Base-by-base conservation (phyloP, 2,113 vertebrate species). In the Polypterus bichir region DNA sequence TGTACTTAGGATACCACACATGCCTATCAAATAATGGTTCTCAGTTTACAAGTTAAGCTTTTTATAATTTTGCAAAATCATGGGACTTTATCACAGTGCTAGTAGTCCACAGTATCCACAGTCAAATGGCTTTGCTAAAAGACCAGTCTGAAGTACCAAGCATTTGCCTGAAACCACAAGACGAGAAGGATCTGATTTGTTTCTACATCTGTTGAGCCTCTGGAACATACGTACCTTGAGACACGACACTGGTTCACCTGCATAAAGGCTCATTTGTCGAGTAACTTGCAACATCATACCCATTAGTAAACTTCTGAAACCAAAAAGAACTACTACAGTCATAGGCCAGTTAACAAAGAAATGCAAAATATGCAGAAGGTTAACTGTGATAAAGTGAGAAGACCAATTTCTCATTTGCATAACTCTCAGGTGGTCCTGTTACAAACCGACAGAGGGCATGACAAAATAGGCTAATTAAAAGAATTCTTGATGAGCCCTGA, bases 1-100 rank as follows among this genome's bases (percentile, higher is more conserved):
- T 2, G 62, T 70, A 1, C 71, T 73, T 45, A 58, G 62, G 1
- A 49, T 49, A 7, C 74, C 66, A 1, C 65, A 70, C 48, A 71
- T 46, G 1, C 46, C 70, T 1, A 44, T 54, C 62, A 1, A 63
- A 72, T 5, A 67, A 70, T 45, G 64, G 5, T 1, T 65, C 55
- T 4, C 64, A 71, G 4, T 66, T 57, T 45, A 66, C 63, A 0
- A 67, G 70, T 3, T 65, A 66, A 44, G 4, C 5, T 1, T 68
- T 71, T 5, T 62, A 48, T 1, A 64, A 73, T 3, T 67, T 66
- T 62, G 56, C 63, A 0, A n/a, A 4, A 8, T 5, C 46, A 1
- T 72, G 63, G 65, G 59, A 67, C 4, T 70, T 72, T 1, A 4
- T 4, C 59, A 61, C 5, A 51, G 8, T 44, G 7, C 58, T 3